Conservation (phyloP, 2,113 vertebrate species). For the Recurvirostra avosetta region DNA sequence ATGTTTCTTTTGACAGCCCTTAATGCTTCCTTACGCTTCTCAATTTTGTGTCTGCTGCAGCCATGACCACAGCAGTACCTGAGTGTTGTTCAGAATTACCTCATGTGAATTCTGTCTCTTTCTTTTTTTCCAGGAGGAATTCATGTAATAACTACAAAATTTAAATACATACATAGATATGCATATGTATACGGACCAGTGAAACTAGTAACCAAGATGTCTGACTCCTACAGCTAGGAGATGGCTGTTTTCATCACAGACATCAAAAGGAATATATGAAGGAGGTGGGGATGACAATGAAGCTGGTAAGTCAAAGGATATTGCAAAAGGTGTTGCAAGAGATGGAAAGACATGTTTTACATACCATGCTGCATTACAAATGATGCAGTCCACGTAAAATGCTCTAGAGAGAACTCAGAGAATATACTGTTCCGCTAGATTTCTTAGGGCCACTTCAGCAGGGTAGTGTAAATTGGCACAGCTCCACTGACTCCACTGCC, state of each 20-base stretch:
- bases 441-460: not conserved
- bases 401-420: not conserved
- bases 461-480: not conserved
- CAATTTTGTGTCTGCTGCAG: not conserved
- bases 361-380: not conserved
- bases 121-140: not conserved
- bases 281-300: not conserved
- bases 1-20: not conserved
- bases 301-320: not conserved
- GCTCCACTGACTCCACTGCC: not conserved
- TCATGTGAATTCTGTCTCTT: not conserved
- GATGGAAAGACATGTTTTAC: not conserved
- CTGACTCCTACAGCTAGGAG: not conserved
- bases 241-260: not conserved
- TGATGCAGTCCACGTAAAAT: not conserved
- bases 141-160: not conserved
- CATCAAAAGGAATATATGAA: not conserved
- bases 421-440: not conserved
- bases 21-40: not conserved
- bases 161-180: not conserved
- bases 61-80: not conserved
- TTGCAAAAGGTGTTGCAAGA: not conserved
- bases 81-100: not conserved
- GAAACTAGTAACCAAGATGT: not conserved
- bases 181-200: not conserved